Conservation (phyloP, 37 sponge, comb jelly and placozoan species). For the Hexactinellida sp. region DNA sequence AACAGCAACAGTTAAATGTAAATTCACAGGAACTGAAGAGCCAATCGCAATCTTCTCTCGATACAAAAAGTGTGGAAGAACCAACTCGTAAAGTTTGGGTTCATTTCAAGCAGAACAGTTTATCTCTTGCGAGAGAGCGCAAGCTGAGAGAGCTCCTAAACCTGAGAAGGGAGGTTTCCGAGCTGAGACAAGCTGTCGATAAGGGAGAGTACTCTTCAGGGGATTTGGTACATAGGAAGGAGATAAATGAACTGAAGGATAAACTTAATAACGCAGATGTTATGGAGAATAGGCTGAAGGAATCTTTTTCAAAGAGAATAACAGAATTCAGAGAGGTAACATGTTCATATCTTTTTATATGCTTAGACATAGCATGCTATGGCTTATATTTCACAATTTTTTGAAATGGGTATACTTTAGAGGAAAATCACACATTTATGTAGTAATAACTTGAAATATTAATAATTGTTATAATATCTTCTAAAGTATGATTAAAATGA, state of each 20-base stretch:
- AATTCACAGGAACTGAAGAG: not conserved
- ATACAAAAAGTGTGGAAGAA: not conserved
- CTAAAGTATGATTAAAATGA: no score
- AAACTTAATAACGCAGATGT: not conserved
- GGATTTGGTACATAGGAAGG: conserved; percentile 3
- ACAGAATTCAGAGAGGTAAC: conserved; percentile 6
- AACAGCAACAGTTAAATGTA: not conserved
- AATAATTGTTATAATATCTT: no score
- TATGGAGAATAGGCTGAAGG: conserved; percentile 1
- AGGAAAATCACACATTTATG: no score
- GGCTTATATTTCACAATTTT: no score
- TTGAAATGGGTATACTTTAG: no score
- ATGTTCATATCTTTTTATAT: no score
- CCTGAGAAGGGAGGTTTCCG: not conserved
- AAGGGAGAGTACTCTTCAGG: not conserved
- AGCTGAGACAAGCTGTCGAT: not conserved
- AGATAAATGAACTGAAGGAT: not conserved
- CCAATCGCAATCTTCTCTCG: not conserved
- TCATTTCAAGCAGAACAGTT: not conserved
- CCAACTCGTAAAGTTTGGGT: not conserved
- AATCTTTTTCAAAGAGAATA: not conserved
- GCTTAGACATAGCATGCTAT: no score
- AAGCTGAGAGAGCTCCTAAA: not conserved
- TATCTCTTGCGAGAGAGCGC: not conserved
- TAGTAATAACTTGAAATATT: no score